Conservation (phyloP, 2,888 invertebrate species). For the Biston betularia region DNA sequence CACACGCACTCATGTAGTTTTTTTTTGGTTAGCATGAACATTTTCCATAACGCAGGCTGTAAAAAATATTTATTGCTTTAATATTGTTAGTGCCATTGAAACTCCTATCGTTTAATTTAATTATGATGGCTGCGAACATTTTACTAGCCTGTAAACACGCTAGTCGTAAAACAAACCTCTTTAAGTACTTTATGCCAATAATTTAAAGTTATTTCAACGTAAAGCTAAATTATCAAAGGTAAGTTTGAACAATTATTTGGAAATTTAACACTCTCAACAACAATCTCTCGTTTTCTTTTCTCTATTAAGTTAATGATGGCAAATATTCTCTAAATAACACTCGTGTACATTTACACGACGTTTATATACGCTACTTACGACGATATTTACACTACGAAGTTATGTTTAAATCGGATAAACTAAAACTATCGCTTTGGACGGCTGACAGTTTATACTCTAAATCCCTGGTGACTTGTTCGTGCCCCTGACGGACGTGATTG, state of each 20-base stretch:
- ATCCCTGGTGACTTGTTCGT: constrained; percentile 9
- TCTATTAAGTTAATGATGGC: neutral
- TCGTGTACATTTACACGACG: too few relatives aligned
- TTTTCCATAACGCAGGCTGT: neutral
- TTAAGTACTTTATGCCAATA: neutral
- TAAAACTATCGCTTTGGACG: too few relatives aligned
- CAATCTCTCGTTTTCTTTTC: neutral
- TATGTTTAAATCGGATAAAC: too few relatives aligned
- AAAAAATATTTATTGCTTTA: neutral
- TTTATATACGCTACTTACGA: too few relatives aligned
- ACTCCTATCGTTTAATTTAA: neutral
- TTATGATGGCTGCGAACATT: constrained; percentile 10
- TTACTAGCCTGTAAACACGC: constrained; percentile 14
- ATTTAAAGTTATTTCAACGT: neutral
- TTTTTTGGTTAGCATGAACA: neutral
- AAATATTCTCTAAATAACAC: too few relatives aligned
- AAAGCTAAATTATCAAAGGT: neutral
- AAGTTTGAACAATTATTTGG: neutral
- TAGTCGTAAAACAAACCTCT: constrained; percentile 11
- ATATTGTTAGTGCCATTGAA: constrained; percentile 1
- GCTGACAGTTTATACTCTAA: constrained; percentile 11
- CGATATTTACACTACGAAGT: too few relatives aligned
- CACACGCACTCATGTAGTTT: too few relatives aligned
- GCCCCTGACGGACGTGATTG: constrained; percentile 7
- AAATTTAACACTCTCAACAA: neutral